These are phyloP conservation scores for Poecile montanus DNA, from an alignment of 2,797 vertebrate genomes.

Conservation along the genomic window DNA sequence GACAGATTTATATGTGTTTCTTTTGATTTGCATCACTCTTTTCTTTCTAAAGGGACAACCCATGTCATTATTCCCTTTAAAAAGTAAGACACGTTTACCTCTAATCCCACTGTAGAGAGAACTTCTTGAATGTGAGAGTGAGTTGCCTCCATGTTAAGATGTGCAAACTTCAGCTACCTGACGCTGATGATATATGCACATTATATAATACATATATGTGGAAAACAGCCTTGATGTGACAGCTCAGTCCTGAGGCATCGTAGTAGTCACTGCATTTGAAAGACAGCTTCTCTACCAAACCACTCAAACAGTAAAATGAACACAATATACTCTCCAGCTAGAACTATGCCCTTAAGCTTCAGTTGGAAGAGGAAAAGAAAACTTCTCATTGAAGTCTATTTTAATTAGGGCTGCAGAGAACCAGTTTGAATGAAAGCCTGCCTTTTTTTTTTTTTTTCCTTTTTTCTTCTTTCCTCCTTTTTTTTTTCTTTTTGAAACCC, in stretches of 20 bases:
- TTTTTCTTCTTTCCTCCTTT: fast-evolving
- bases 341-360: constrained; percentile 74
- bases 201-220: constrained; percentile 54
- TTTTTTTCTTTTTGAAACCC: constrained; percentile 5
- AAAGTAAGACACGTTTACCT: neutral
- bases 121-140: constrained; percentile 4
- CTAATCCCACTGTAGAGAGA: neutral
- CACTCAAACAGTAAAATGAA: constrained; percentile 76
- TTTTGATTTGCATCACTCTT: constrained; percentile 11
- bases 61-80: constrained; percentile 25
- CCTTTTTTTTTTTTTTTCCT: neutral
- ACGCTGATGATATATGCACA: constrained; percentile 46
- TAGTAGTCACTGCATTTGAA: constrained; percentile 66
- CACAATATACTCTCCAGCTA: constrained; percentile 72
- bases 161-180: constrained; percentile 65
- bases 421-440: constrained; percentile 39
- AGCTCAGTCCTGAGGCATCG: constrained; percentile 68
- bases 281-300: constrained; percentile 72
- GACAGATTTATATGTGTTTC: neutral
- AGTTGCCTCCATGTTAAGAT: constrained; percentile 46
- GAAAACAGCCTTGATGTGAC: constrained; percentile 76
- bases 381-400: constrained; percentile 75
- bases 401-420: constrained; percentile 79
- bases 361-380: constrained; percentile 70
- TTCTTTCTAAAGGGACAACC: constrained; percentile 20